Base-by-base conservation (phyloP, 2,888 invertebrate genomes). In the Marasmarcha lunaedactyla region DNA sequence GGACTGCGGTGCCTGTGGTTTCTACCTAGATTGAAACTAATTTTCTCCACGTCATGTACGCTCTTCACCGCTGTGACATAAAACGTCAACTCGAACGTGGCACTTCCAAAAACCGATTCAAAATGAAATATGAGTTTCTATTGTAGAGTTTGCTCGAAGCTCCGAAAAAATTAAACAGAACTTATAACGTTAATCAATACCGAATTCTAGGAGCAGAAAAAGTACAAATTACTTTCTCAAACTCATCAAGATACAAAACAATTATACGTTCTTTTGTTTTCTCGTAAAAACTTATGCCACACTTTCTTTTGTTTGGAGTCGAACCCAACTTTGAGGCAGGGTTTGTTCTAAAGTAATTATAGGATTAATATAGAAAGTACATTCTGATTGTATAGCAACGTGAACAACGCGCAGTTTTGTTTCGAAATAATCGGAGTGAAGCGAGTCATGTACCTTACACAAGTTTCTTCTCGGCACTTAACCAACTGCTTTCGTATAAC, bases 401-500 rank as follows among this genome's bases (percentile, higher is more conserved):
- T 62, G 68, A 69, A 60, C 59, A 57, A 56, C 69, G 71, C 66
- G 68, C 70, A 70, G 74, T 70, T 68, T 68, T 64, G 59, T 67
- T 66, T 59, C 63, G 77, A 76, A 78, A 77, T 73, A 79, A 78
- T 78, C 72, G 74, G 76, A 78, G 77, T 78, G 70, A 73, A 76
- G 70, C 64, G 65, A 60, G 20, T 20, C 20, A 20, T 20, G 57
- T 20, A 20, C n/a, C n/a, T n/a, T n/a, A n/a, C 20, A 20, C 20
- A 76, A 81, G 78, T 81, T 83, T 76, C 79, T 78, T 81, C 79
- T 77, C 79, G 77, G 76, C 73, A 71, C 77, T 79, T 79, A 76
- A 70, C 59, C 51, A 58, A 20, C 20, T 20, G 63, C 69, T 57
- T 57, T 67, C 68, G 76, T 72, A 74, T 78, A 79, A 77, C 69